These are phyloP conservation scores for Nebria ingens DNA, from an alignment of 1,140 invertebrate genomes.

Conservation along the genomic window DNA sequence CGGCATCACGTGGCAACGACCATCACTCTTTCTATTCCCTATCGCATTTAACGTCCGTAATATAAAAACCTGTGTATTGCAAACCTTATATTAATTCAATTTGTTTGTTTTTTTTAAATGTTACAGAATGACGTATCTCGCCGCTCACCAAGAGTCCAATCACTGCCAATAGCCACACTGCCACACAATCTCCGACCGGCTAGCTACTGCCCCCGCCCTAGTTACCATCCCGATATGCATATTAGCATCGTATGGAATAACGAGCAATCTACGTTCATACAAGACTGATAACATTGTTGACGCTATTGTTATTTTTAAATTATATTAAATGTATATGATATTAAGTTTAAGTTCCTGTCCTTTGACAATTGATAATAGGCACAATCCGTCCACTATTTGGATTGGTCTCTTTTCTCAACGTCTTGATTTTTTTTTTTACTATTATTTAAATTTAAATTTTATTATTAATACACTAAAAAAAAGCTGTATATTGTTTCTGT, in stretches of 20 bases:
- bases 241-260: slow-evolving; percentile 8
- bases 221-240: slow-evolving; percentile 1
- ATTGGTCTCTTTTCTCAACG: neutral
- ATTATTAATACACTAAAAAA: neutral
- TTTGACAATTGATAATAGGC: neutral
- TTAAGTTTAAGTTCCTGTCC: slow-evolving; percentile 6
- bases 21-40: neutral
- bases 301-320: slow-evolving; percentile 9
- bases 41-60: neutral
- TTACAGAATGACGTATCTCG: slow-evolving; percentile 1
- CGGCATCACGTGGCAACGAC: neutral
- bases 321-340: slow-evolving; percentile 4
- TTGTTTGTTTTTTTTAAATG: slow-evolving; percentile 1
- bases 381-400: neutral
- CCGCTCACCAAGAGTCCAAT: neutral
- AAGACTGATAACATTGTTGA: slow-evolving; percentile 9
- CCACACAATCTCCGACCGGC: neutral
- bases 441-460: neutral
- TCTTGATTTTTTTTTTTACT: neutral
- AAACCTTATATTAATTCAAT: too few relatives aligned
- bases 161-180: slow-evolving; percentile 5
- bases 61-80: neutral
- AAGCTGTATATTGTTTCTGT: slow-evolving; percentile 5
- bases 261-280: slow-evolving; percentile 7
- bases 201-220: slow-evolving; percentile 5